Percentiles rank a stretch among this genome's conserved stretches.
Conservation (phyloP, 2,888 invertebrate genomes). For the Trachelus troglodyta region DNA sequence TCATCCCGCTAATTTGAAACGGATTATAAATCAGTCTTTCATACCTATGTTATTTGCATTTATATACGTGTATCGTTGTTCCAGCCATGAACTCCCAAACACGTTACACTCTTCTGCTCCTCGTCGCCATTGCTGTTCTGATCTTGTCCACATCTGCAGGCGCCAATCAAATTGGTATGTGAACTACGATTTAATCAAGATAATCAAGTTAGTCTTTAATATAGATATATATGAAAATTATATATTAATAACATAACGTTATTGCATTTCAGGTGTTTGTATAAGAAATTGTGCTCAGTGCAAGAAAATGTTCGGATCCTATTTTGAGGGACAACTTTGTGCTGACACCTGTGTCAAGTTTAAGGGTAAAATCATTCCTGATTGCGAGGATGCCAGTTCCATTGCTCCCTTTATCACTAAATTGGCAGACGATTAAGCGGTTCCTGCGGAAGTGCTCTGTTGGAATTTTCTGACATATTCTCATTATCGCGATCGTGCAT, state of each 20-base stretch:
- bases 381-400: constrained; percentile 85
- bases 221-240: constrained; percentile 4
- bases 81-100: constrained; percentile 33
- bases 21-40: neutral
- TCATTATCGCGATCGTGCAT: neutral
- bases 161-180: constrained; percentile 40
- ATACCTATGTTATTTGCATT: neutral
- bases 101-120: constrained; percentile 37
- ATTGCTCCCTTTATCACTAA: constrained; percentile 82
- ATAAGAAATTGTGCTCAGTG: constrained; percentile 91
- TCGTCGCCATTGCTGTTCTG: constrained; percentile 30
- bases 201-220: neutral
- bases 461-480: neutral
- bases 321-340: constrained; percentile 88
- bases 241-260: constrained; percentile 4
- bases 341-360: constrained; percentile 87
- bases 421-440: constrained; percentile 41
- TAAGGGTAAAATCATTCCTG: constrained; percentile 85
- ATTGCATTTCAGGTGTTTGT: constrained; percentile 71
- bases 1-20: neutral
- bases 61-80: constrained; percentile 14
- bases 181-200: constrained; percentile 23
- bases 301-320: constrained; percentile 87
- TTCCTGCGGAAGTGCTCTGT: neutral
- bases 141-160: constrained; percentile 30